Conservation (phyloP, 2,113 vertebrate species). For the Ophthalmolycus amberensis region DNA sequence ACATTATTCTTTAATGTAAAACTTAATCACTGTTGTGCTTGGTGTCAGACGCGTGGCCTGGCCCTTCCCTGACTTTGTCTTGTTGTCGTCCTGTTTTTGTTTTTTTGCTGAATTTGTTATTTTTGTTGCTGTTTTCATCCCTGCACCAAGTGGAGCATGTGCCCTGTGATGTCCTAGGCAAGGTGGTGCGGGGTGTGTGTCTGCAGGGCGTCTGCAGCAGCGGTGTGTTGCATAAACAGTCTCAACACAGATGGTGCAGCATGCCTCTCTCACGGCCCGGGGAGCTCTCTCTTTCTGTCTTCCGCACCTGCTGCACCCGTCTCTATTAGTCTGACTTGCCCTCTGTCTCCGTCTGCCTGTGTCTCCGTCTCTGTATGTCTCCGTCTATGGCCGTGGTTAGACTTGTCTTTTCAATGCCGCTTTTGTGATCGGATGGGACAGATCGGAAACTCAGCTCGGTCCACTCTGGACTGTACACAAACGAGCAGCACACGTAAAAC, state of each 20-base stretch:
- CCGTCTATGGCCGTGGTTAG: background rate
- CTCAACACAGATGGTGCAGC: constrained; percentile 72
- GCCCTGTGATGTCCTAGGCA: constrained; percentile 42
- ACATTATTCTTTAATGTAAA: background rate
- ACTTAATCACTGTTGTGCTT: background rate
- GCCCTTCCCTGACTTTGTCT: constrained; percentile 13
- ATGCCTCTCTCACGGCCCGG: constrained; percentile 46
- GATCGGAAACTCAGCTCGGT: no score
- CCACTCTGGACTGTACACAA: no score
- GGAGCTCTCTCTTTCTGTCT: constrained; percentile 40
- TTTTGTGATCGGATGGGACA: no score
- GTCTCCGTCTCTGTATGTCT: background rate
- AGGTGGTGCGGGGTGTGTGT: constrained; percentile 46
- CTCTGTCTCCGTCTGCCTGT: constrained; percentile 30
- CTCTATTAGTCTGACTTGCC: background rate
- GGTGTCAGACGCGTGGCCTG: background rate
- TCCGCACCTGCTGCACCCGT: constrained; percentile 43
- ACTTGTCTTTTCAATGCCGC: background rate
- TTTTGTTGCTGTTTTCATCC: constrained; percentile 46
- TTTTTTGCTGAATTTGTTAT: constrained; percentile 15
- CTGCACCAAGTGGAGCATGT: constrained; percentile 34
- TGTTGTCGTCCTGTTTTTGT: constrained; percentile 18
- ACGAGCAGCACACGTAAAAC: no score
- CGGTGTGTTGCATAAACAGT: constrained; percentile 64
- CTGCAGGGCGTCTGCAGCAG: constrained; percentile 49